These are phyloP conservation scores for Aegithalos caudatus DNA, from an alignment of 2,113 vertebrate genomes.

Conservation along the genomic window DNA sequence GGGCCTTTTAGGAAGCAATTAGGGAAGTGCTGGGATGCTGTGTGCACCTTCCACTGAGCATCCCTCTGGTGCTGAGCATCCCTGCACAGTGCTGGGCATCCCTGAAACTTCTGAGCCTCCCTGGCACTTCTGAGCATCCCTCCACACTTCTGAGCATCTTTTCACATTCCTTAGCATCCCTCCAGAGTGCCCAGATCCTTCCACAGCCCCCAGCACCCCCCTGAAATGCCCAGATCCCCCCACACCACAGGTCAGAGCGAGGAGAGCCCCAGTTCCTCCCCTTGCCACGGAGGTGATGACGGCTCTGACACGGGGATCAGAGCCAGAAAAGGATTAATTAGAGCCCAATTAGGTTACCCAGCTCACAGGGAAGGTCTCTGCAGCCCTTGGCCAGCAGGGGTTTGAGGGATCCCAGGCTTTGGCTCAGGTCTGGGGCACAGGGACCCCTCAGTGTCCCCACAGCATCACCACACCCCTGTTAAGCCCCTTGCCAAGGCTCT, in stretches of 20 bases:
- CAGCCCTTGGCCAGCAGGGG: background rate
- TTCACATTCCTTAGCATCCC: background rate
- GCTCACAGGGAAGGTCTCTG: background rate
- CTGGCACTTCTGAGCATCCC: background rate
- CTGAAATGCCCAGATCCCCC: background rate
- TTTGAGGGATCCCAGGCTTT: background rate
- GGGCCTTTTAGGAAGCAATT: conserved; percentile 48
- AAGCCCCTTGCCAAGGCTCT: background rate
- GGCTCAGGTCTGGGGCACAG: background rate
- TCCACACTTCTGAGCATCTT: background rate
- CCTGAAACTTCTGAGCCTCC: background rate
- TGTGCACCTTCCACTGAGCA: fast-evolving
- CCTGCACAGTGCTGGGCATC: background rate
- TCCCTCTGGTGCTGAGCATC: background rate
- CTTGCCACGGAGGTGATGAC: fast-evolving
- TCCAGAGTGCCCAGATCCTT: background rate
- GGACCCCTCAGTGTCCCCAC: background rate
- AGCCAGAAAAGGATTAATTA: conserved; percentile 9
- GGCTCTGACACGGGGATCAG: background rate
- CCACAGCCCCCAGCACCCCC: background rate
- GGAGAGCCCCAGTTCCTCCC: background rate
- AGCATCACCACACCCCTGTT: fast-evolving
- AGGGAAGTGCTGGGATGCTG: background rate
- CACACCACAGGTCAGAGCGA: fast-evolving
- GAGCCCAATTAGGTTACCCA: background rate